Conservation (phyloP, 2,113 vertebrate species). For the Cairina moschata region DNA sequence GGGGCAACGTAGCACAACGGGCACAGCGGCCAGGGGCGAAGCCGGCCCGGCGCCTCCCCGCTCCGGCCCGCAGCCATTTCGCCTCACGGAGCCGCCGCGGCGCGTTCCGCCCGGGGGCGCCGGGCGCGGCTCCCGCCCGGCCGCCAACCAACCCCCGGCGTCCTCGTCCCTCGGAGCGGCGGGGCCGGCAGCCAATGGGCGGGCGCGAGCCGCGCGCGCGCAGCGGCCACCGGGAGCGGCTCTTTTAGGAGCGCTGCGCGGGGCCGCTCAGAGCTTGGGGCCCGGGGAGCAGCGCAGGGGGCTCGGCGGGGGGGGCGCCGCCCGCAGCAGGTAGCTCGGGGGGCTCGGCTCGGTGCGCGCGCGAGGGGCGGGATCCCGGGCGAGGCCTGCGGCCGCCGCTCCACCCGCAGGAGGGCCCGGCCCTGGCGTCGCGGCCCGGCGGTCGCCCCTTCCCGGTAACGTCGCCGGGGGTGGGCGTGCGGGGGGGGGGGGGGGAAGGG, state of each 20-base stretch:
- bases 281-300: no score
- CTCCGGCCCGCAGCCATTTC: no score
- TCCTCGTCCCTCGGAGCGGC: not conserved
- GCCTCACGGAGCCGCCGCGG: no score
- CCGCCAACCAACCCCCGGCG: slow-evolving; percentile 31
- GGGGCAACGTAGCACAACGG: accelerated
- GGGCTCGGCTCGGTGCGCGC: not conserved
- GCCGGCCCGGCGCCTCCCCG: no score
- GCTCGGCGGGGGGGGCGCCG: no score
- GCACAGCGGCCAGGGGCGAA: accelerated
- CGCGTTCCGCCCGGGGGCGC: no score
- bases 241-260: not conserved
- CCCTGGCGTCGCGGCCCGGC: accelerated
- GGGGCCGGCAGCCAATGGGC: not conserved
- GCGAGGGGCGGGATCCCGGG: not conserved
- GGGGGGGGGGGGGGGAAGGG: not conserved
- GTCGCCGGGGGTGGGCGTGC: not conserved
- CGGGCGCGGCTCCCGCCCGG: not conserved
- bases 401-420: not conserved
- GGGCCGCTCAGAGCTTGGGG: not conserved
- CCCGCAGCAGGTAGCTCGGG: not conserved
- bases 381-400: not conserved
- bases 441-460: not conserved
- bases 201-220: not conserved
- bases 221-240: not conserved